A percentile compares a stretch with the other conserved stretches of the same genome.
These are phyloP conservation scores for Catamblyrhynchus diadema DNA, from an alignment of 2,797 vertebrate genomes.

Conservation along the genomic window DNA sequence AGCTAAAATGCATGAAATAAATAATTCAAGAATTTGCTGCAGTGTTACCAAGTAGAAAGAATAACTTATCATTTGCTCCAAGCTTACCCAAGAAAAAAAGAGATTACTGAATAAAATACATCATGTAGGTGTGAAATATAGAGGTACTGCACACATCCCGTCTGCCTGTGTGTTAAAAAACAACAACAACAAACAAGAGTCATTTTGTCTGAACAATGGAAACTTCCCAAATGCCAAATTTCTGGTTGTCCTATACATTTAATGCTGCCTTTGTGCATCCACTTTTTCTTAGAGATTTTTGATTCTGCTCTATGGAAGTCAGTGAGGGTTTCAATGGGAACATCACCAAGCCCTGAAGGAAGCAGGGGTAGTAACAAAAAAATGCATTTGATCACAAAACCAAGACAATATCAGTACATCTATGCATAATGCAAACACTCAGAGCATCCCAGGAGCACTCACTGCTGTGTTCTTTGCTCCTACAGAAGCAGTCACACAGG, in stretches of 20 bases:
- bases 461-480: background rate
- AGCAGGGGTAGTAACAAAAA: background rate
- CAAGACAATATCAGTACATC: background rate
- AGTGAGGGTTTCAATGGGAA: background rate
- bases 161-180: background rate
- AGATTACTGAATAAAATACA: background rate
- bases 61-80: conserved; percentile 1
- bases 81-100: background rate
- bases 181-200: background rate
- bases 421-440: background rate
- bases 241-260: background rate
- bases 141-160: background rate
- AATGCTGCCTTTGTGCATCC: background rate
- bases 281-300: background rate
- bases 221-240: background rate
- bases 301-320: background rate
- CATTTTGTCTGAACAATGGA: background rate
- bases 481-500: background rate
- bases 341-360: background rate
- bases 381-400: background rate
- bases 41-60: conserved; percentile 3
- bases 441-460: background rate
- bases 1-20: conserved; percentile 47
- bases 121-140: background rate
- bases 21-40: conserved; percentile 36